Conservation (phyloP, 2,113 vertebrate species). For the Gopherus evgoodei region DNA sequence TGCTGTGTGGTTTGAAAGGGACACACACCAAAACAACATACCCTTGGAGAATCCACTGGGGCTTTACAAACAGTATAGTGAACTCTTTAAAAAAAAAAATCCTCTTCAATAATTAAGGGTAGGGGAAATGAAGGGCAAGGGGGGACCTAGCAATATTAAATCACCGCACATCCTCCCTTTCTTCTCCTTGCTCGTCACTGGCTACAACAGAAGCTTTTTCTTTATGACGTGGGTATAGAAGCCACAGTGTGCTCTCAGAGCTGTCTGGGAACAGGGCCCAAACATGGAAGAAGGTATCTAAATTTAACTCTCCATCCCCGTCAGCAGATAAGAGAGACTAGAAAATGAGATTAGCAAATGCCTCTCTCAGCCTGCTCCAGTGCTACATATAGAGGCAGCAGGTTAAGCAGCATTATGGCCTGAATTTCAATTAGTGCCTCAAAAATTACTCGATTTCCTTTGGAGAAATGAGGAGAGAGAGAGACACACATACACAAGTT, state of each 20-base stretch:
- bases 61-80: background rate
- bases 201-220: background rate
- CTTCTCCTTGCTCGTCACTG: background rate
- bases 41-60: background rate
- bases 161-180: background rate
- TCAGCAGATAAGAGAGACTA: constrained; percentile 36
- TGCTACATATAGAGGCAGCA: background rate
- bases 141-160: background rate
- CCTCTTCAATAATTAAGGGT: constrained; percentile 75
- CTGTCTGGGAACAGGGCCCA: constrained; percentile 12
- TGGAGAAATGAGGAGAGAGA: background rate
- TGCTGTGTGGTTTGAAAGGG: background rate
- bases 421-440: constrained; percentile 53
- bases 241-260: constrained; percentile 17
- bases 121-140: background rate
- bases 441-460: constrained; percentile 19
- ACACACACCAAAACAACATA: background rate
- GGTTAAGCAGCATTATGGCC: constrained; percentile 5
- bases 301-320: constrained; percentile 11
- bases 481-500: background rate
- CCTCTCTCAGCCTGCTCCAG: constrained; percentile 5
- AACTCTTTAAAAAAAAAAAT: background rate
- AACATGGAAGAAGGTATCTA: constrained; percentile 37
- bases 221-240: constrained; percentile 1
- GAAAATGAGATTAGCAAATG: constrained; percentile 40